Conservation (phyloP, 30 jellyfish, hydroid and myxozoan genomes). For the Turritopsis rubra region DNA sequence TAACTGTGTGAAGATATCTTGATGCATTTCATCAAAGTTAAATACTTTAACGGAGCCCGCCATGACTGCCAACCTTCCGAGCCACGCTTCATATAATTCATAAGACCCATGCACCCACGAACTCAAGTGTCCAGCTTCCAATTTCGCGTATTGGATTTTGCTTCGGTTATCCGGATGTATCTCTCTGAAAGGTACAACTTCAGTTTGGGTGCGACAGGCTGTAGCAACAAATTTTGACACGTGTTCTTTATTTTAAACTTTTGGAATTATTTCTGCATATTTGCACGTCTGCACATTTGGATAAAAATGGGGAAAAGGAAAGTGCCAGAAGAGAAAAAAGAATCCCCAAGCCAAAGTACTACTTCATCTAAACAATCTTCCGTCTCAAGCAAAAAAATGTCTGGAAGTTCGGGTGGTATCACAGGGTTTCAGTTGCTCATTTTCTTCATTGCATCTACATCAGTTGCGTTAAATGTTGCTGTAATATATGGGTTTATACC, state of each 20-base stretch:
- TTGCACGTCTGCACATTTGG: background rate
- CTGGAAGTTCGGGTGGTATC: conserved; percentile 5
- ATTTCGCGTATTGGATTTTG: background rate
- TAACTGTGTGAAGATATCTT: conserved; percentile 20
- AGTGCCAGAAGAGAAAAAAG: background rate
- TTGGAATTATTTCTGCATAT: no score
- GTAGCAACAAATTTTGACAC: background rate
- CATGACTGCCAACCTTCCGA: background rate
- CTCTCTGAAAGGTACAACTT: background rate
- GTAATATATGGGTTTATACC: conserved; percentile 24
- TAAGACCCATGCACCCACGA: background rate
- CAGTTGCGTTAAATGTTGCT: conserved; percentile 25
- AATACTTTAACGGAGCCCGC: background rate
- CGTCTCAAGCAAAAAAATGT: background rate
- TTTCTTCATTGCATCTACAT: conserved; percentile 26
- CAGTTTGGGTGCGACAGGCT: background rate
- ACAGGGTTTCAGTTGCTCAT: conserved; percentile 21
- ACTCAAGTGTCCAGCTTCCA: no score
- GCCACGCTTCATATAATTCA: background rate
- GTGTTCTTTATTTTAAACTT: no score
- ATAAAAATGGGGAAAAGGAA: background rate
- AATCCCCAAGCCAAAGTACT: background rate
- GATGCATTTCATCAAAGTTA: conserved; percentile 18
- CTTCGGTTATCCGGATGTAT: background rate
- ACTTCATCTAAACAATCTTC: background rate